Evolutionary conservation across 2,888 invertebrate genomes (phyloP).

Genomic region (Nephrotoma appendiculata): DNA sequence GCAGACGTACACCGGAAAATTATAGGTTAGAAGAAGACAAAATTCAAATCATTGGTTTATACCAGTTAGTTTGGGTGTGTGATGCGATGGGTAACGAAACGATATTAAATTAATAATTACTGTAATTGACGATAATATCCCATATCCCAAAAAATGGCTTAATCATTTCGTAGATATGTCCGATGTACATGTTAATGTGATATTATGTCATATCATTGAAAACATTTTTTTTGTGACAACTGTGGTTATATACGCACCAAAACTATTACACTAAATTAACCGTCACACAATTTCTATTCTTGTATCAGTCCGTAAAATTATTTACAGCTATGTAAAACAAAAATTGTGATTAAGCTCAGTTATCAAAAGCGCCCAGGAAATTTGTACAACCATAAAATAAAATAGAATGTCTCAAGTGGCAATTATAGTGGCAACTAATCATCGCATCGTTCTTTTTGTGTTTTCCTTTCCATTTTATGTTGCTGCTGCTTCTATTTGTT

Average conservation of each 20-base stretch:
- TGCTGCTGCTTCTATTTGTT: not conserved
- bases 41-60: not conserved
- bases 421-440: not conserved
- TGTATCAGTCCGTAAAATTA: not conserved
- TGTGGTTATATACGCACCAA: not conserved
- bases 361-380: not conserved
- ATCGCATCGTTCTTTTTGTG: not conserved
- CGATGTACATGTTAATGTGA: not conserved
- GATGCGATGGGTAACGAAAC: not conserved
- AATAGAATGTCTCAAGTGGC: not conserved
- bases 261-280: not conserved
- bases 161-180: not conserved
- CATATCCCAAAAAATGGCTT: not conserved
- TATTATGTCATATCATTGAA: not conserved
- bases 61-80: not conserved
- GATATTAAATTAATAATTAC: not conserved
- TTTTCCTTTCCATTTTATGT: not conserved
- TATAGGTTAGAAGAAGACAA: not conserved
- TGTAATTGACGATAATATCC: not conserved
- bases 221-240: not conserved
- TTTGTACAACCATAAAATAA: not conserved
- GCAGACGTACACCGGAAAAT: not conserved
- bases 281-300: not conserved
- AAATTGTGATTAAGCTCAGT: not conserved
- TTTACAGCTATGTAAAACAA: not conserved